Percentiles rank a stretch among this genome's conserved stretches.
Evolutionary conservation across 1,140 invertebrate species (phyloP).

Genomic region (Geopemphigus sp.): DNA sequence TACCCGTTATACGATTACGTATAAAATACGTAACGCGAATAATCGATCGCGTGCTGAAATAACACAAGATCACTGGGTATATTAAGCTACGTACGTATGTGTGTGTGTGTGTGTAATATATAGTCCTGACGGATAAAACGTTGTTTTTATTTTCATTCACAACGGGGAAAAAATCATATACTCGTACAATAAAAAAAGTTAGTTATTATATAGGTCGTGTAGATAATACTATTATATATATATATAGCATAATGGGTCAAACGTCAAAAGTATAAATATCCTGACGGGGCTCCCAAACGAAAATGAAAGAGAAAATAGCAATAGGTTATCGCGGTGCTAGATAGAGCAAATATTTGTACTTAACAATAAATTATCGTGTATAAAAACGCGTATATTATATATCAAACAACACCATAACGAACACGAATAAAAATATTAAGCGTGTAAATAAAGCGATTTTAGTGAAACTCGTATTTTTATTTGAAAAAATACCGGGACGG

Average conservation of each 20-base stretch:
- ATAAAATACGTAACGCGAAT: too few species aligned
- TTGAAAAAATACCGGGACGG: too few species aligned
- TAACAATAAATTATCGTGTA: not conserved
- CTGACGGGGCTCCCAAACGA: too few species aligned
- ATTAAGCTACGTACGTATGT: too few species aligned
- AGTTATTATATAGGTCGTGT: not conserved
- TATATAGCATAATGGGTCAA: not conserved
- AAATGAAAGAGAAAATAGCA: conserved; percentile 21
- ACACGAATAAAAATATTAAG: not conserved
- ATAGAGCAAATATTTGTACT: conserved; percentile 1
- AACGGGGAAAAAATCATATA: not conserved
- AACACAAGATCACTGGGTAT: not conserved
- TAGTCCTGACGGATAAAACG: not conserved
- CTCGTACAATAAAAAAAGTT: not conserved
- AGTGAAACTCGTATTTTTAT: too few species aligned
- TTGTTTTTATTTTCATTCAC: not conserved
- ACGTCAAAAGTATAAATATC: not conserved
- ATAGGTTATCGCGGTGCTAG: conserved; percentile 21
- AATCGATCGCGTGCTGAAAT: too few species aligned
- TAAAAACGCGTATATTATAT: not conserved
- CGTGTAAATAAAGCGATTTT: too few species aligned
- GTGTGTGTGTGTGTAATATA: too few species aligned
- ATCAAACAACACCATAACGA: not conserved
- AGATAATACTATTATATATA: not conserved
- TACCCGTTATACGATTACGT: too few species aligned